These are phyloP conservation scores for Bembecia ichneumoniformis DNA, from an alignment of 2,888 invertebrate species.

Conservation along the genomic window DNA sequence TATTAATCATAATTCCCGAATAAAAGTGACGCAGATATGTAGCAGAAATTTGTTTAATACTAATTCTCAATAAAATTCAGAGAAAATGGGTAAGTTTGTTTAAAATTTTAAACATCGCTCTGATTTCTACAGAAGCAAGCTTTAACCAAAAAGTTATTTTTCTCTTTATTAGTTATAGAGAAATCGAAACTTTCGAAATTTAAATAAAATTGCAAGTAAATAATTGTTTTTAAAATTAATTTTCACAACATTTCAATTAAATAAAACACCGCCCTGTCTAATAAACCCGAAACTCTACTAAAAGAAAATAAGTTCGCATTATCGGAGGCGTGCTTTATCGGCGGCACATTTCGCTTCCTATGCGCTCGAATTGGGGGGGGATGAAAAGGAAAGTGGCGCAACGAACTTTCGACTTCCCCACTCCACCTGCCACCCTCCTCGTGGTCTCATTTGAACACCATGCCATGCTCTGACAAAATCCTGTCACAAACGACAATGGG, in stretches of 20 bases:
- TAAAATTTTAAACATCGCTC: no score
- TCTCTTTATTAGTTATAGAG: no score
- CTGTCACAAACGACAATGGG: conserved; percentile 18
- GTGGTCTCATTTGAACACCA: conserved; percentile 18
- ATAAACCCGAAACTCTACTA: conserved; percentile 8
- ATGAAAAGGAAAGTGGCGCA: conserved; percentile 23
- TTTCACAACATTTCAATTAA: background rate
- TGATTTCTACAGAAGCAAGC: no score
- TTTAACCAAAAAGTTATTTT: no score
- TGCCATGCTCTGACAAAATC: conserved; percentile 31
- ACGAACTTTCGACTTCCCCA: conserved; percentile 18
- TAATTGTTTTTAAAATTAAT: no score
- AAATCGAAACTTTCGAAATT: no score
- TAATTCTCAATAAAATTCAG: no score
- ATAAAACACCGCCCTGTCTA: background rate
- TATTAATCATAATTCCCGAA: no score
- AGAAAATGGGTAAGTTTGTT: no score
- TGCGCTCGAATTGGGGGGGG: conserved; percentile 24
- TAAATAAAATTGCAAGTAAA: no score
- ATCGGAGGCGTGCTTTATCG: conserved; percentile 36
- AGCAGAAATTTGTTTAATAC: no score
- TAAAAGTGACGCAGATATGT: no score
- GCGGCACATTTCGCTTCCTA: conserved; percentile 36
- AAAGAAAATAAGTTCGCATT: conserved; percentile 27
- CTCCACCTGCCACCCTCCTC: conserved; percentile 7